phyloP scores from a whole-genome alignment of 2,888 invertebrate species.

The Cosmorhoe ocellata region DNA sequence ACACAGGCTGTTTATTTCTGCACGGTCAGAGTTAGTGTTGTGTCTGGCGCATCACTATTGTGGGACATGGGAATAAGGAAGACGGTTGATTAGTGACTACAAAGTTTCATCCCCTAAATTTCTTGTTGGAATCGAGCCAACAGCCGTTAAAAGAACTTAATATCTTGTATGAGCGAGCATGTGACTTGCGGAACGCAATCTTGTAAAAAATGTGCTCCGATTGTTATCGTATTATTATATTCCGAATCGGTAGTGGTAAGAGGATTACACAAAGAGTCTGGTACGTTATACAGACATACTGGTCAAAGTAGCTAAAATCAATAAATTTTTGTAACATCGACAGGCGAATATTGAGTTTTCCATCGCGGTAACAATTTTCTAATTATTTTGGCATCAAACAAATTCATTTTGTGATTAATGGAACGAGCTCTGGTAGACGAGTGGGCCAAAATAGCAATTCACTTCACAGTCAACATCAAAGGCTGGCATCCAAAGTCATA shows the following conservation, averaged over 20 bases:
- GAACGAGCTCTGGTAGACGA: no score
- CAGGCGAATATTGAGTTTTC: no score
- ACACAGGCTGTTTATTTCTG: no score
- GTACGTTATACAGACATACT: neutral
- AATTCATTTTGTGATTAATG: no score
- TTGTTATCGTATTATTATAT: slow-evolving; percentile 23
- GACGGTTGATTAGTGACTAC: slow-evolving; percentile 58
- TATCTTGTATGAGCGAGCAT: slow-evolving; percentile 46
- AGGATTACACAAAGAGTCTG: slow-evolving; percentile 6
- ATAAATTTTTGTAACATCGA: no score
- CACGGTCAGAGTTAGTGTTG: neutral
- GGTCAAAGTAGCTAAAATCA: no score
- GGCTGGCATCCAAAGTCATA: no score
- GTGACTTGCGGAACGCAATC: slow-evolving; percentile 43
- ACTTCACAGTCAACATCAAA: no score
- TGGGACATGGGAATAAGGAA: slow-evolving; percentile 32
- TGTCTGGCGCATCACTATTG: slow-evolving; percentile 7
- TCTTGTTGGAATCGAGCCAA: slow-evolving; percentile 52
- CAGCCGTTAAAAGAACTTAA: slow-evolving; percentile 50
- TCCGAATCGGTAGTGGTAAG: slow-evolving; percentile 12
- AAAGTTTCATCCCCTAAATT: slow-evolving; percentile 51
- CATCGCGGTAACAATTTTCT: no score
- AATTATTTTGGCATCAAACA: no score
- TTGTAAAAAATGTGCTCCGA: slow-evolving; percentile 33
- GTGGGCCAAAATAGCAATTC: no score